phyloP scores from a whole-genome alignment of 2,888 invertebrate species.

The Acleris laterana region DNA sequence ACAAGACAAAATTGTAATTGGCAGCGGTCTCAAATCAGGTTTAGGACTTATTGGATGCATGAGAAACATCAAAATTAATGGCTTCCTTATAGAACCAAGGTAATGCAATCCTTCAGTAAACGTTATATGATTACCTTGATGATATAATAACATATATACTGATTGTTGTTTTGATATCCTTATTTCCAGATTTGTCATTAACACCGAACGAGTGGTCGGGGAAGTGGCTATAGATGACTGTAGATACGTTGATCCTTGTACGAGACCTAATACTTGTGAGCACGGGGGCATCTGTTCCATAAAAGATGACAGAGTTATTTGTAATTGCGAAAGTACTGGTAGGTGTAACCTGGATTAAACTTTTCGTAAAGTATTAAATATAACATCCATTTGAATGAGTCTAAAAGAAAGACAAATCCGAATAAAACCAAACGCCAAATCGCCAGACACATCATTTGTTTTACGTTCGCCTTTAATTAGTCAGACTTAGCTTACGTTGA shows the following conservation, averaged over 20 bases:
- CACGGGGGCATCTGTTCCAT: slow-evolving; percentile 96
- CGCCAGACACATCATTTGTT: too few species aligned
- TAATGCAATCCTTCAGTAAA: slow-evolving; percentile 36
- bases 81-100: slow-evolving; percentile 90
- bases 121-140: too few species aligned
- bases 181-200: slow-evolving; percentile 86
- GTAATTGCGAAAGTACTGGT: slow-evolving; percentile 94
- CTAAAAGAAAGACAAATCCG: too few species aligned
- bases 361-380: neutral
- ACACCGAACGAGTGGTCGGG: slow-evolving; percentile 92
- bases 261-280: slow-evolving; percentile 95
- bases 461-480: too few species aligned
- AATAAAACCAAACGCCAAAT: too few species aligned
- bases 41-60: slow-evolving; percentile 95
- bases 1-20: slow-evolving; percentile 89
- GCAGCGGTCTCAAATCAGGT: slow-evolving; percentile 90
- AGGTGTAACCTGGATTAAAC: slow-evolving; percentile 29
- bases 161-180: neutral
- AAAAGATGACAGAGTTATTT: slow-evolving; percentile 93
- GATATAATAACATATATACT: too few species aligned
- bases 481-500: too few species aligned
- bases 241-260: slow-evolving; percentile 94
- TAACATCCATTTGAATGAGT: too few species aligned
- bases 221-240: slow-evolving; percentile 96
- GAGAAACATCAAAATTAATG: slow-evolving; percentile 94